Evolutionary conservation across 1,140 invertebrate genomes (phyloP), one percentile per base, ranked within the genome.

Genomic region (Proctacanthus coquilletti): DNA sequence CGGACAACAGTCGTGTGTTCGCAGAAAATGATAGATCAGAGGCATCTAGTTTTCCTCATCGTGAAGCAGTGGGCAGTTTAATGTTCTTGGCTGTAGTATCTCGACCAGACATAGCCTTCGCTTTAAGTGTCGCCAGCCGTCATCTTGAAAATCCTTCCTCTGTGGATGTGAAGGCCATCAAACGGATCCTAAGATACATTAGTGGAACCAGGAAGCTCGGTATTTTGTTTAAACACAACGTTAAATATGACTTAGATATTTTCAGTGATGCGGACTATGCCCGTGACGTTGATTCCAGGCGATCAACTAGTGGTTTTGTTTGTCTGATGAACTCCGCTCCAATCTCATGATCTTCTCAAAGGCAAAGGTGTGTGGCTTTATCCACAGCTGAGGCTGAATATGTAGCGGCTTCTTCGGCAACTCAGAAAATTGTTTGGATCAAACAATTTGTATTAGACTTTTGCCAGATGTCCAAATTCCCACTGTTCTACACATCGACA

Each of bases 241-340:
- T 38, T 17, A 25, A 33, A 35, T n/a, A 38, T 19, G 38, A 27
- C 18, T 27, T 60, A 45, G 36, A 34, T 35, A 46, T 51, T 29
- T 46, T 46, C 42, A 40, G 55, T 53, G 29, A 66, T 39, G 45
- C 62, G 14, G 64, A 65, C 39, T 65, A 49, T 46, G 61, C 55
- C 13, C 48, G 48, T 17, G 49, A 56, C 45, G 33, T 43, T 20
- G 37, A 52, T 10, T 43, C 46, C 25, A 43, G 62, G 39, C 53
- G 52, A 41, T 64, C 56, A 9, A 54, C 42, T 5, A 47, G 48
- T 18, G 60, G 62, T 13, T 56, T 49, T 43, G 40, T 60, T 6
- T 60, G 59, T 43, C 39, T 49, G 10, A 34, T 56, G 33, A n/a
- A n/a, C n/a, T n/a, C n/a, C n/a, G n/a, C n/a, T n/a, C n/a, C n/a